Conservation (phyloP, 2,797 vertebrate species). For the Coregonus sp. region DNA sequence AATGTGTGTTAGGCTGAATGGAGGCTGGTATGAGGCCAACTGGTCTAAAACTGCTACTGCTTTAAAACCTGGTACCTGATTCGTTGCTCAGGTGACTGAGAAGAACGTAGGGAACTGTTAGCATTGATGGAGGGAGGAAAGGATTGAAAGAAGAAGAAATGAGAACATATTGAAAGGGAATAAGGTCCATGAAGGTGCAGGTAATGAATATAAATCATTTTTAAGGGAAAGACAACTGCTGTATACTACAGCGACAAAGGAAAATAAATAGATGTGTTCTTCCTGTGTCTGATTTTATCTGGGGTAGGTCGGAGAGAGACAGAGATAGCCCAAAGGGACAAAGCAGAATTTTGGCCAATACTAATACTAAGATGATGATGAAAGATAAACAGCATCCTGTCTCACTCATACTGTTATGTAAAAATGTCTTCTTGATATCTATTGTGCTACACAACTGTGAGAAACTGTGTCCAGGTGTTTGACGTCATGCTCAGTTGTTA, state of each 20-base stretch:
- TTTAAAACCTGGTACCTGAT: conserved; percentile 86
- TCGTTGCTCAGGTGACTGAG: conserved; percentile 97
- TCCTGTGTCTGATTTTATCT: conserved; percentile 26
- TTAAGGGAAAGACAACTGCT: not conserved
- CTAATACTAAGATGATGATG: not conserved
- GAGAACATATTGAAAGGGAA: conserved; percentile 57
- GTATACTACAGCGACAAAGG: not conserved
- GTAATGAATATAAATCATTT: not conserved
- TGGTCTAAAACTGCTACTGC: conserved; percentile 50
- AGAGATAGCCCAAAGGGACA: not conserved
- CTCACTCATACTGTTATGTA: not conserved
- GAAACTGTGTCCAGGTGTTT: conserved; percentile 50
- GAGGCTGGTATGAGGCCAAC: conserved; percentile 19
- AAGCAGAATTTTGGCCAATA: not conserved
- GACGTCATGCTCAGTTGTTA: conserved; percentile 59
- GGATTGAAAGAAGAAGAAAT: conserved; percentile 58
- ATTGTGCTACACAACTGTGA: conserved; percentile 50
- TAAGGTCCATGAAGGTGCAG: not conserved
- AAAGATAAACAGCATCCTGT: not conserved
- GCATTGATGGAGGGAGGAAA: conserved; percentile 56
- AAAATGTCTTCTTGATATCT: conserved; percentile 35
- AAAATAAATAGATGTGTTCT: not conserved
- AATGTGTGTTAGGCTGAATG: conserved; percentile 23
- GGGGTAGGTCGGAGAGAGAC: not conserved
- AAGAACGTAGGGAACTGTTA: conserved; percentile 80